Conservation (phyloP, 2,113 vertebrate genomes). For the Phylloscopus whistleri region DNA sequence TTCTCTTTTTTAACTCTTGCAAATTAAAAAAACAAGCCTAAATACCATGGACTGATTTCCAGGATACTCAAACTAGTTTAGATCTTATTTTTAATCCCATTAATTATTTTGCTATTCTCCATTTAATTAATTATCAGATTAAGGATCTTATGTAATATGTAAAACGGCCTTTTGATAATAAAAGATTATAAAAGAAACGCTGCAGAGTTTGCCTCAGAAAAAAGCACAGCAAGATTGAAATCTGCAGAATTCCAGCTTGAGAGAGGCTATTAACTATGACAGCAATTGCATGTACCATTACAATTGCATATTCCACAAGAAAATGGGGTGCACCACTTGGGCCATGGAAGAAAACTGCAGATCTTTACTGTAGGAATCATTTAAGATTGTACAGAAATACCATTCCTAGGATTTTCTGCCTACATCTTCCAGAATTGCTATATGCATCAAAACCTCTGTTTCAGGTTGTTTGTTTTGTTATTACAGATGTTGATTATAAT, state of each 20-base stretch:
- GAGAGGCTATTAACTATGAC: background rate
- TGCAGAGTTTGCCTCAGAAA: background rate
- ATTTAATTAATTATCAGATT: conserved; percentile 28
- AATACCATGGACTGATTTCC: background rate
- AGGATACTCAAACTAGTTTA: background rate
- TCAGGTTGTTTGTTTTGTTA: background rate
- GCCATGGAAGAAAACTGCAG: background rate
- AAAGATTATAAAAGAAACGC: background rate
- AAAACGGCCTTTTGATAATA: background rate
- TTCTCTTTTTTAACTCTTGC: background rate
- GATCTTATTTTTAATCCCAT: background rate
- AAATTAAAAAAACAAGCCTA: background rate
- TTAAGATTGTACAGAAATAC: background rate
- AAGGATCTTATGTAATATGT: background rate
- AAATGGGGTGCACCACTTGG: background rate
- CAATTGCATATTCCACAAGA: background rate
- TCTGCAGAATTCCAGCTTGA: background rate
- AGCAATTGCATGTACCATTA: background rate
- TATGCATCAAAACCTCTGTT: background rate
- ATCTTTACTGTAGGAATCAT: background rate
- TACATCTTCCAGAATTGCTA: background rate
- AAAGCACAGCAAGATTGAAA: background rate
- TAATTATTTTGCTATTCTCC: conserved; percentile 35
- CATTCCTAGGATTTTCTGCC: background rate
- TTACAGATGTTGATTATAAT: background rate